These are phyloP conservation scores for Corvus hawaiiensis DNA, from an alignment of 2,113 vertebrate species.

Conservation along the genomic window DNA sequence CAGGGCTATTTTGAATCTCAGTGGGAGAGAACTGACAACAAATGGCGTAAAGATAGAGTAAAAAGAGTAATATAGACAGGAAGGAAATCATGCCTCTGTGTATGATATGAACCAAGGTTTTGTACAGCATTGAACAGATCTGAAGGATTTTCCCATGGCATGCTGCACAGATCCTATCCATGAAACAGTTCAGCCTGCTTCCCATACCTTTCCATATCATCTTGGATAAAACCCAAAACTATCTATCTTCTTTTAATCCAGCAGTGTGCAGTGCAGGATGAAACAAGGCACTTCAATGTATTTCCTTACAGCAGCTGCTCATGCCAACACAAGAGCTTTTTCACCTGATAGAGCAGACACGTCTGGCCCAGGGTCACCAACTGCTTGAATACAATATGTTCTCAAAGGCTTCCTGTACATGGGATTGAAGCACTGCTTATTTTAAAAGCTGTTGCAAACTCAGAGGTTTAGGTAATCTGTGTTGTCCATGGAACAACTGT, in stretches of 20 bases:
- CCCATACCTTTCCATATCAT: background rate
- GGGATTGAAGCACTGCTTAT: background rate
- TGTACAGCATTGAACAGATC: background rate
- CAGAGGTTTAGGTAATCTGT: background rate
- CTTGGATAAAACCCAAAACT: background rate
- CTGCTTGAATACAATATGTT: background rate
- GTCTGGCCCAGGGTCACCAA: background rate
- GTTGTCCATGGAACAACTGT: background rate
- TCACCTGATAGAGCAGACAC: fast-evolving
- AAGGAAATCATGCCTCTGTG: background rate
- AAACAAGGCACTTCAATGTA: background rate
- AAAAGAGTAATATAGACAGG: background rate
- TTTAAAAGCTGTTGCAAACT: background rate
- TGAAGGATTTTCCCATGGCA: background rate
- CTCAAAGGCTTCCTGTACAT: background rate
- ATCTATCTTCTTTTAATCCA: background rate
- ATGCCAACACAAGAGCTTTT: background rate
- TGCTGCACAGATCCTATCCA: fast-evolving
- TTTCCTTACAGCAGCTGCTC: background rate
- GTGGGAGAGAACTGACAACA: background rate
- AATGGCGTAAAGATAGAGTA: background rate
- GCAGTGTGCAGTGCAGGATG: background rate
- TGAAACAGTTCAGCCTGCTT: background rate
- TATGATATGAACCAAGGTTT: background rate
- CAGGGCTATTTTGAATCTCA: background rate